phyloP scores from a whole-genome alignment of 30 jellyfish, hydroid and myxozoan genomes.

The Chironex yamaguchii region DNA sequence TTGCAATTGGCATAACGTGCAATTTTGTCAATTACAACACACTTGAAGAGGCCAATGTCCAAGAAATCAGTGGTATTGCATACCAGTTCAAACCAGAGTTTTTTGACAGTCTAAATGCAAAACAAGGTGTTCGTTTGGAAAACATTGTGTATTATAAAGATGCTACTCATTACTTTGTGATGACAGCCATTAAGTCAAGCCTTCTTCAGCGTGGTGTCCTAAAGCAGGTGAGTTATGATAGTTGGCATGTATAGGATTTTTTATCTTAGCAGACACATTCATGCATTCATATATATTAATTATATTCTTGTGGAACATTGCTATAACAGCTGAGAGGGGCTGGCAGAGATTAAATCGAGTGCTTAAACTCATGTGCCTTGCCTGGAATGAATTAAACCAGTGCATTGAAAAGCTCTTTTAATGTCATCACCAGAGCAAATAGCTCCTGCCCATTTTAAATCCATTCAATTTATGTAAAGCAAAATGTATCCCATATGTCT shows the following conservation, averaged over 20 bases:
- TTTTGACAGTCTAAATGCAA: constrained; percentile 78
- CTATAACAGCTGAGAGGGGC: too few species aligned
- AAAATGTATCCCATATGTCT: too few species aligned
- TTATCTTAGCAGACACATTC: too few species aligned
- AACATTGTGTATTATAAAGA: constrained; percentile 96
- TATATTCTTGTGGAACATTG: too few species aligned
- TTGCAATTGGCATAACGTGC: constrained; percentile 98
- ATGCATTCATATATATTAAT: too few species aligned
- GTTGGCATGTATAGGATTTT: neutral
- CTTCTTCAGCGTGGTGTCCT: constrained; percentile 80
- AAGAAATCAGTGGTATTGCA: constrained; percentile 98
- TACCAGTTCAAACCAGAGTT: constrained; percentile 90
- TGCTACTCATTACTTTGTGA: constrained; percentile 97
- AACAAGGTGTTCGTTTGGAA: constrained; percentile 88
- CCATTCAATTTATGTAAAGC: too few species aligned
- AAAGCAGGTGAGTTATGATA: constrained; percentile 63
- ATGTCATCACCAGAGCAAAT: too few species aligned
- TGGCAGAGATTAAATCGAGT: too few species aligned
- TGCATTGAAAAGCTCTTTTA: too few species aligned
- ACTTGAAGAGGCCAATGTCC: constrained; percentile 92
- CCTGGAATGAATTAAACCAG: too few species aligned
- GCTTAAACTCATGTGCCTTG: too few species aligned
- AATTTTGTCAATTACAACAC: constrained; percentile 93
- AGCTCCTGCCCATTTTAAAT: too few species aligned
- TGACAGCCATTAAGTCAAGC: constrained; percentile 94